These are phyloP conservation scores for Rhagoletis pomonella DNA, from an alignment of 1,140 invertebrate genomes.

Conservation along the genomic window DNA sequence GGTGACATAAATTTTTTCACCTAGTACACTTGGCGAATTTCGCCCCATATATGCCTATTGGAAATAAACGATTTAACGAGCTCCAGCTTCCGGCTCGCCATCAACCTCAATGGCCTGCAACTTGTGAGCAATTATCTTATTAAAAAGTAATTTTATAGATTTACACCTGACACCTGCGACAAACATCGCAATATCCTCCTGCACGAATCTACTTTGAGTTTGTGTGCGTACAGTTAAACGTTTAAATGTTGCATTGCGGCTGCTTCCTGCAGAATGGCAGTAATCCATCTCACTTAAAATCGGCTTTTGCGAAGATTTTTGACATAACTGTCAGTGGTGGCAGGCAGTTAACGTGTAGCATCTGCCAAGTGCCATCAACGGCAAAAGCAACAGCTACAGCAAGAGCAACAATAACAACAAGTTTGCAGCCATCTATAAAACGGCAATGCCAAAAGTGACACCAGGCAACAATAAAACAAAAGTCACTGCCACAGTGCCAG, in stretches of 20 bases:
- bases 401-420: constrained; percentile 3
- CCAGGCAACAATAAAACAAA: constrained; percentile 26
- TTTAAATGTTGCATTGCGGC: neutral
- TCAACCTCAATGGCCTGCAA: neutral
- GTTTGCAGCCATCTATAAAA: neutral
- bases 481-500: neutral
- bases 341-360: constrained; percentile 52
- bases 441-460: constrained; percentile 24
- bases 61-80: too few species aligned
- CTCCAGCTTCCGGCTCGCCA: neutral
- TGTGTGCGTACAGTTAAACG: neutral
- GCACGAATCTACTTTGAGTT: neutral
- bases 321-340: constrained; percentile 43
- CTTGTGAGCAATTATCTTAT: constrained; percentile 2
- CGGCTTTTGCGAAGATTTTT: constrained; percentile 41
- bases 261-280: neutral
- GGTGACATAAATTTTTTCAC: too few species aligned
- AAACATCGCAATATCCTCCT: neutral
- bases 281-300: constrained; percentile 49
- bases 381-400: constrained; percentile 51
- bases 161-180: neutral
- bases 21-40: too few species aligned
- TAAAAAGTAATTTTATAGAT: neutral
- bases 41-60: too few species aligned
- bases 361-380: constrained; percentile 51